Conservation (phyloP, 2,888 invertebrate species). For the Hesperia comma region DNA sequence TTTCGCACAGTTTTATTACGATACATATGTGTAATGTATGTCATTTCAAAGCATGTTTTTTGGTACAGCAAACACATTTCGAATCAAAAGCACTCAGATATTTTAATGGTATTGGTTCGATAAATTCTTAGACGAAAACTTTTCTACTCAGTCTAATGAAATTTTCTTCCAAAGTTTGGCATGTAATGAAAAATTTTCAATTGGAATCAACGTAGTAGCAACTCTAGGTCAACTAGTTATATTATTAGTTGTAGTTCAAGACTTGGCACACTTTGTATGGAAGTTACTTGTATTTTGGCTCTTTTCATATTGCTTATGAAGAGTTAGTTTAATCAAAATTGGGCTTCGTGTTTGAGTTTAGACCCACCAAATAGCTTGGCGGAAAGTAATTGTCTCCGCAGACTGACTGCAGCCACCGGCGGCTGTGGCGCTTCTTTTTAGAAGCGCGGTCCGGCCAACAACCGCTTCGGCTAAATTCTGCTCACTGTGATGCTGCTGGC, state of each 20-base stretch:
- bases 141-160: conserved; percentile 5
- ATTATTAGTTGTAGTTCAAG: conserved; percentile 9
- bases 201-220: neutral
- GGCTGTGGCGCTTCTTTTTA: too few species aligned
- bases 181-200: conserved; percentile 11
- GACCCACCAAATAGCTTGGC: too few species aligned
- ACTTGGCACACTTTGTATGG: neutral
- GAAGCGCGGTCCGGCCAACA: too few species aligned
- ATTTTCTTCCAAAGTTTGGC: neutral
- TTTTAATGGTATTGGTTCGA: neutral
- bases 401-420: too few species aligned
- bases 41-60: neutral
- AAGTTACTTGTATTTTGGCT: neutral
- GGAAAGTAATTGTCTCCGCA: too few species aligned
- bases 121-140: conserved; percentile 1
- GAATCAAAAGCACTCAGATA: neutral
- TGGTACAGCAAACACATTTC: neutral
- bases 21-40: too few species aligned
- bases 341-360: too few species aligned
- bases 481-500: too few species aligned
- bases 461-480: too few species aligned
- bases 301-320: neutral
- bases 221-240: conserved; percentile 2
- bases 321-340: neutral
- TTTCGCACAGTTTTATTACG: too few species aligned